Base-by-base conservation (phyloP, 2,797 vertebrate genomes). In the Caiman crocodilus region DNA sequence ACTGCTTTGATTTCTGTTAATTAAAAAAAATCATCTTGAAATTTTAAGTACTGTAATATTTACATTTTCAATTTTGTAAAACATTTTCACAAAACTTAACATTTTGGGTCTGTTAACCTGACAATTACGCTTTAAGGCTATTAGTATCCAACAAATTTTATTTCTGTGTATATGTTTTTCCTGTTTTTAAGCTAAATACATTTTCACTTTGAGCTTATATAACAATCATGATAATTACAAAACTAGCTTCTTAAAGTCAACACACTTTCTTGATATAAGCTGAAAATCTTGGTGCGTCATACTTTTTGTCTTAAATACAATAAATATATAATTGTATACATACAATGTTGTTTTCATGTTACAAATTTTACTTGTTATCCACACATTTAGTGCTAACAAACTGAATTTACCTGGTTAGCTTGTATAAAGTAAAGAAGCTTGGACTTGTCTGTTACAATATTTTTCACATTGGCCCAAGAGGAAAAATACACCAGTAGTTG, bases 41-140 rank as follows among this genome's bases (percentile, higher is more conserved):
- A 77, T 92, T 92, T 87, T 93, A 77, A 59, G 90, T 92, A 95
- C 88, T 93, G 95, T 94, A 96, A 91, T 88, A 90, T 92, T 94
- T 89, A 76, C 18, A 26, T 58, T 79, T 32, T 64, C 80, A 32
- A 69, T 89, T 87, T 82, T 56, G 60, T 73, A 75, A 87, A 78
- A 15, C 88, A 77, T 1, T 92, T 59, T 90, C 86, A 25, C 56
- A 59, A 42, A 84, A 89, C 5, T 8, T 42, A 7, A 5, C 79
- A 2, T 60, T 14, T 7, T 1, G 32, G 71, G 71, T 78, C 9
- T 64, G 15, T 82, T 85, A 88, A 78, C 76, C 56, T 57, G 42
- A 67, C 76, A 42, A 76, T 25, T 26, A 1, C 0, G 88, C 56
- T 87, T 88, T 75, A 26, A n/a, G 20, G 67, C 42, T 67, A 0